Conservation (phyloP, 2,797 vertebrate species). For the Knipowitschia caucasica region DNA sequence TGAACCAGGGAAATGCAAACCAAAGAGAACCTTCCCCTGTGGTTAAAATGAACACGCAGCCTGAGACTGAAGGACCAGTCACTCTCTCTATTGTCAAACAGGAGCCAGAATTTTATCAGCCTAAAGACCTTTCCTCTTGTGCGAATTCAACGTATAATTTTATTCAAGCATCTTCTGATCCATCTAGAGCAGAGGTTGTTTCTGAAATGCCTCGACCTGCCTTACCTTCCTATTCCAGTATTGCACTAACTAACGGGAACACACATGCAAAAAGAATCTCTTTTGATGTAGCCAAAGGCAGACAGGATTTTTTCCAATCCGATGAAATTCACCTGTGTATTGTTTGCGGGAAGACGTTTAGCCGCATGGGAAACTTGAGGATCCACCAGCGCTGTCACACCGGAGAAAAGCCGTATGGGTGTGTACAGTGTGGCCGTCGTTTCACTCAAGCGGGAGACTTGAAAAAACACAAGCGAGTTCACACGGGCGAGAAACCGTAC, state of each 20-base stretch:
- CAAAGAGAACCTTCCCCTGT: conserved; percentile 7
- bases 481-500: conserved; percentile 72
- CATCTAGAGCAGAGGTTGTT: neutral
- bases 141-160: conserved; percentile 53
- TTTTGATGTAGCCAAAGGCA: conserved; percentile 33
- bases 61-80: conserved; percentile 13
- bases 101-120: conserved; percentile 41
- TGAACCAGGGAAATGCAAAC: conserved; percentile 1
- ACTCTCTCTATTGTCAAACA: conserved; percentile 48
- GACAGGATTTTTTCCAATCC: conserved; percentile 31
- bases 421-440: conserved; percentile 63
- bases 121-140: conserved; percentile 23
- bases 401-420: conserved; percentile 67
- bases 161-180: conserved; percentile 18
- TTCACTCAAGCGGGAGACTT: conserved; percentile 71
- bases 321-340: conserved; percentile 50
- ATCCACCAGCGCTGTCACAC: conserved; percentile 73
- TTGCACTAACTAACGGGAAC: conserved; percentile 26
- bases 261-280: conserved; percentile 32
- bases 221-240: conserved; percentile 34
- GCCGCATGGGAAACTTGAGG: conserved; percentile 55
- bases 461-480: conserved; percentile 71
- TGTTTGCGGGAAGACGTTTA: conserved; percentile 67
- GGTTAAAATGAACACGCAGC: neutral
- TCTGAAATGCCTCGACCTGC: conserved; percentile 30